These are phyloP conservation scores for Helicorthomorpha holstii DNA, from an alignment of 1,140 invertebrate species.

Conservation along the genomic window DNA sequence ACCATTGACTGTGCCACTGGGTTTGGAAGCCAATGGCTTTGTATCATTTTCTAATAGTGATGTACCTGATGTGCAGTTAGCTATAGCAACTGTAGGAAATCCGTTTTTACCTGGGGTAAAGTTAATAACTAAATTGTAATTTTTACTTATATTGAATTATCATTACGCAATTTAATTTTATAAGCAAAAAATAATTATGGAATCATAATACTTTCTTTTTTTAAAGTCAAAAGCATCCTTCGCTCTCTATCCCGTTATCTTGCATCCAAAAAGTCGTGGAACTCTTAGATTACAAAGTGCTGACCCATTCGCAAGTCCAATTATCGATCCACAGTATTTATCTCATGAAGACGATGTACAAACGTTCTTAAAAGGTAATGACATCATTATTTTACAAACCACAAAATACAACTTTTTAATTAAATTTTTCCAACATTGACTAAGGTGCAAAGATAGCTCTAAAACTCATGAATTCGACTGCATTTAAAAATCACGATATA, in stretches of 20 bases:
- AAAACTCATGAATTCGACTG: slow-evolving; percentile 47
- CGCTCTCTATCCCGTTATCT: background rate
- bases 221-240: background rate
- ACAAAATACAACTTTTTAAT: too few relatives aligned
- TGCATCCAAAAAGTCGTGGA: slow-evolving; percentile 16
- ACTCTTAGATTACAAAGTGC: slow-evolving; percentile 12
- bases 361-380: slow-evolving; percentile 44
- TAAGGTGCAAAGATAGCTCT: too few relatives aligned
- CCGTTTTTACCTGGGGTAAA: background rate
- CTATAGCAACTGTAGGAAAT: background rate
- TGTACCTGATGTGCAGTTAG: background rate
- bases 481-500: slow-evolving; percentile 30
- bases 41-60: too few relatives aligned
- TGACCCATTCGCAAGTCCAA: slow-evolving; percentile 13
- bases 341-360: slow-evolving; percentile 16
- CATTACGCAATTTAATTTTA: too few relatives aligned
- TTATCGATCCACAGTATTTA: slow-evolving; percentile 19
- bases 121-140: too few relatives aligned
- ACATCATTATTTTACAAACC: too few relatives aligned
- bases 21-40: too few relatives aligned
- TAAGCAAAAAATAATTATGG: background rate
- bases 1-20: background rate
- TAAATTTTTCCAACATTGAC: too few relatives aligned
- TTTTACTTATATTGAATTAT: too few relatives aligned
- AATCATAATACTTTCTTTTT: background rate